Evolutionary conservation across 2,888 invertebrate genomes (phyloP).

Genomic region (Biston stratarius): DNA sequence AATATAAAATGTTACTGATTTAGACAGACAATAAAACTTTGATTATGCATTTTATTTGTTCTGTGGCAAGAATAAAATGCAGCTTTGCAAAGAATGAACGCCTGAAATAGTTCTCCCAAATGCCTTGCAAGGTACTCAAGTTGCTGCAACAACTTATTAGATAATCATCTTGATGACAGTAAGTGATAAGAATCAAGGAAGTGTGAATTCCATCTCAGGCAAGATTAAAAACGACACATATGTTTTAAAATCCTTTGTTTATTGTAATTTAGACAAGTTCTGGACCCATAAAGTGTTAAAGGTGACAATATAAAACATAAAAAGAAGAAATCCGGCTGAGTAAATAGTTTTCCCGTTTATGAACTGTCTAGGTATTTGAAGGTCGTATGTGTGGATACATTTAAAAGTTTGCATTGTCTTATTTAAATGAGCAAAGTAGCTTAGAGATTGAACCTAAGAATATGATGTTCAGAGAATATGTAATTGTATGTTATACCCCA

Average conservation of each 20-base stretch:
- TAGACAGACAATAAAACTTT: neutral
- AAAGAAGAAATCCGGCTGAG: constrained; percentile 30
- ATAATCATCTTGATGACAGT: constrained; percentile 8
- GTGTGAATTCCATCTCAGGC: constrained; percentile 7
- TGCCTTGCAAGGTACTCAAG: neutral
- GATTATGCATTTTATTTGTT: neutral
- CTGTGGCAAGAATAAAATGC: constrained; percentile 7
- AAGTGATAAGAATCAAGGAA: constrained; percentile 23
- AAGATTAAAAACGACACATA: constrained; percentile 8
- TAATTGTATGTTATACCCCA: neutral
- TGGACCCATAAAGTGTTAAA: constrained; percentile 1
- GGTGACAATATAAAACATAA: constrained; percentile 12
- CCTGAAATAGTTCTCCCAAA: neutral
- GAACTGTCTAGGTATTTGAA: constrained; percentile 25
- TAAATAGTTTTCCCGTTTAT: constrained; percentile 31
- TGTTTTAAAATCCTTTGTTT: constrained; percentile 8
- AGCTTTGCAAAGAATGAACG: neutral
- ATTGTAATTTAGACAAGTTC: constrained; percentile 9
- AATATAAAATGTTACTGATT: constrained; percentile 1
- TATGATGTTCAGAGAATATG: constrained; percentile 10
- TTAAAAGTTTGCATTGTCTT: constrained; percentile 19
- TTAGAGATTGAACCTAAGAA: constrained; percentile 2
- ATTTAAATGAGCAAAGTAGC: constrained; percentile 12
- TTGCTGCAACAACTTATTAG: constrained; percentile 18
- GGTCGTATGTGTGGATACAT: constrained; percentile 19